phyloP scores from a whole-genome alignment of 2,797 vertebrate genomes.

The Petrocephalus sullivani region DNA sequence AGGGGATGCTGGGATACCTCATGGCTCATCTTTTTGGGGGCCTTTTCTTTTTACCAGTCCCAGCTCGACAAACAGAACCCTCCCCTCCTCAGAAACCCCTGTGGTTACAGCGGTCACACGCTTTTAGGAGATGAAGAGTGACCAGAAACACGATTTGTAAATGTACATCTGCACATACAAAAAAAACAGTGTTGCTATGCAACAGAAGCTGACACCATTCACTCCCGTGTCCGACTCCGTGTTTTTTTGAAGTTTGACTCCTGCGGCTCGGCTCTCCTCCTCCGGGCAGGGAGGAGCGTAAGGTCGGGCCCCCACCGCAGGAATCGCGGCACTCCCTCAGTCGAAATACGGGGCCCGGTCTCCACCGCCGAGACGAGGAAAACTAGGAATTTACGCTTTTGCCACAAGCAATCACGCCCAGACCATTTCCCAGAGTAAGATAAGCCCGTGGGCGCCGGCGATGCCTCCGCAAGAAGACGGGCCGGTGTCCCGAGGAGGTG shows the following conservation, averaged over 20 bases:
- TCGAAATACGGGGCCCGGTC: background rate
- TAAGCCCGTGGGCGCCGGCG: background rate
- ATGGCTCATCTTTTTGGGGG: background rate
- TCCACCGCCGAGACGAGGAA: background rate
- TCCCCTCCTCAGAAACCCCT: background rate
- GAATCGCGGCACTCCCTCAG: background rate
- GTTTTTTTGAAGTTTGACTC: background rate
- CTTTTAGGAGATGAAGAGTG: background rate
- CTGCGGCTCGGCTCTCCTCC: background rate
- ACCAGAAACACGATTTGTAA: background rate
- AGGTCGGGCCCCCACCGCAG: background rate
- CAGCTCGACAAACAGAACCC: background rate
- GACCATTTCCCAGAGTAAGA: background rate
- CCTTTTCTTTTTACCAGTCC: background rate
- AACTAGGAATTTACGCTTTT: background rate
- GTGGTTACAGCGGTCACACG: background rate
- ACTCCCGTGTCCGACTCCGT: background rate
- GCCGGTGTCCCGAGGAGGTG: background rate
- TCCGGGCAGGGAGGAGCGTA: background rate
- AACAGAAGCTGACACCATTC: background rate
- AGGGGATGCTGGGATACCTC: background rate
- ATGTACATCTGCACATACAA: background rate
- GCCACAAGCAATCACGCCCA: background rate
- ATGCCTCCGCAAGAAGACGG: background rate
- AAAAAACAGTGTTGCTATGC: constrained; percentile 8